Percentiles rank a stretch among this genome's conserved stretches.
Evolutionary conservation across 2,113 vertebrate genomes (phyloP).

Genomic region (Oreamnos americanus): DNA sequence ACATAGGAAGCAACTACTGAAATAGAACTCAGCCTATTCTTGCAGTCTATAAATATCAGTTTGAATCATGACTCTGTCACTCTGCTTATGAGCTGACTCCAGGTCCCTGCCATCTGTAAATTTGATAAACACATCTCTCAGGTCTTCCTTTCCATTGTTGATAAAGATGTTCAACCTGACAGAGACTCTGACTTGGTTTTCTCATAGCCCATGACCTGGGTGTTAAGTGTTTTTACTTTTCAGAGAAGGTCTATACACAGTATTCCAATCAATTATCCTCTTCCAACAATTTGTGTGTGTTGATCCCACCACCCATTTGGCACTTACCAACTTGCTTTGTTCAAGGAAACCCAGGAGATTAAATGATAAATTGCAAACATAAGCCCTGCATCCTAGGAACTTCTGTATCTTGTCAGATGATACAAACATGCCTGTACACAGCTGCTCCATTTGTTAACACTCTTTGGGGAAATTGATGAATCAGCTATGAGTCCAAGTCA

Average conservation of each 20-base stretch:
- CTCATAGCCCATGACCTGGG: background rate
- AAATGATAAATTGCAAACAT: background rate
- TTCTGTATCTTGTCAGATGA: background rate
- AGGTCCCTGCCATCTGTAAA: slow-evolving; percentile 26
- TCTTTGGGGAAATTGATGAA: background rate
- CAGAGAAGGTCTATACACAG: background rate
- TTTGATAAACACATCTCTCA: slow-evolving; percentile 34
- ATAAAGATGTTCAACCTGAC: background rate
- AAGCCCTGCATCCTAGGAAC: background rate
- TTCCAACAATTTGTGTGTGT: background rate
- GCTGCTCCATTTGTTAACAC: background rate
- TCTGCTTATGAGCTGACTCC: background rate
- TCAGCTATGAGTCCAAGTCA: background rate
- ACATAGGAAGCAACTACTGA: background rate
- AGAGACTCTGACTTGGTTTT: background rate
- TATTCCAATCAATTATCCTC: background rate
- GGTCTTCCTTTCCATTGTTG: background rate
- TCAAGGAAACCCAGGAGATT: background rate
- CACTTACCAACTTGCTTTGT: background rate
- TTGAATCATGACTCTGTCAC: slow-evolving; percentile 50
- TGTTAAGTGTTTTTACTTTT: background rate
- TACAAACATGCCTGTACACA: background rate
- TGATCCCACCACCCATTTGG: background rate
- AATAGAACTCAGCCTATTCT: slow-evolving; percentile 40
- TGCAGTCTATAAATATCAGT: slow-evolving; percentile 33